These are phyloP conservation scores for Cacoxenus indagator DNA, from an alignment of 2,888 invertebrate species.

Conservation along the genomic window DNA sequence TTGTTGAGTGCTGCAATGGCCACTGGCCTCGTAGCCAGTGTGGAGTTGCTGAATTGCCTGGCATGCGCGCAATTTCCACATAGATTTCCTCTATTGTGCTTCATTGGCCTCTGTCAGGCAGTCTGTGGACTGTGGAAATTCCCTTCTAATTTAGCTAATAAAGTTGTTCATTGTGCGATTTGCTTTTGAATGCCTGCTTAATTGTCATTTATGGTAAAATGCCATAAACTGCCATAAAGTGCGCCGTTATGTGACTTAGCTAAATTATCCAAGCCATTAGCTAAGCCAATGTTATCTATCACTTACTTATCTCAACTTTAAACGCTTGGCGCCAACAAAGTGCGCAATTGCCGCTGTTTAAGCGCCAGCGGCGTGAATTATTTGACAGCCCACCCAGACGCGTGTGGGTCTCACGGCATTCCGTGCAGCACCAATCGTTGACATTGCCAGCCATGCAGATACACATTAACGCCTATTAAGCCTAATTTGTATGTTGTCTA, in stretches of 20 bases:
- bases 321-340: conserved; percentile 29
- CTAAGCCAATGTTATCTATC: not conserved
- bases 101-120: not conserved
- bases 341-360: conserved; percentile 46
- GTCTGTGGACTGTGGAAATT: not conserved
- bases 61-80: conserved; percentile 53
- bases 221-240: not conserved
- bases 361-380: conserved; percentile 24
- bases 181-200: not conserved
- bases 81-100: not conserved
- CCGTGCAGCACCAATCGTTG: not conserved
- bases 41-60: conserved; percentile 59
- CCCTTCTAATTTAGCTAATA: conserved; percentile 61
- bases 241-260: not conserved
- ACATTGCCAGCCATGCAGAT: conserved; percentile 27
- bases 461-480: conserved; percentile 56
- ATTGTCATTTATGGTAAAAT: not conserved
- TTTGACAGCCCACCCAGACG: conserved; percentile 43
- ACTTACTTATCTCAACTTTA: conserved; percentile 27
- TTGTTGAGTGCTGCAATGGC: not conserved
- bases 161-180: conserved; percentile 38
- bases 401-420: conserved; percentile 44
- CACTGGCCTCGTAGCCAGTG: conserved; percentile 26
- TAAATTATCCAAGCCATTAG: not conserved
- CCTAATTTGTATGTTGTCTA: conserved; percentile 45